These are phyloP conservation scores for Tachina grossa DNA, from an alignment of 2,888 invertebrate genomes.

Conservation along the genomic window DNA sequence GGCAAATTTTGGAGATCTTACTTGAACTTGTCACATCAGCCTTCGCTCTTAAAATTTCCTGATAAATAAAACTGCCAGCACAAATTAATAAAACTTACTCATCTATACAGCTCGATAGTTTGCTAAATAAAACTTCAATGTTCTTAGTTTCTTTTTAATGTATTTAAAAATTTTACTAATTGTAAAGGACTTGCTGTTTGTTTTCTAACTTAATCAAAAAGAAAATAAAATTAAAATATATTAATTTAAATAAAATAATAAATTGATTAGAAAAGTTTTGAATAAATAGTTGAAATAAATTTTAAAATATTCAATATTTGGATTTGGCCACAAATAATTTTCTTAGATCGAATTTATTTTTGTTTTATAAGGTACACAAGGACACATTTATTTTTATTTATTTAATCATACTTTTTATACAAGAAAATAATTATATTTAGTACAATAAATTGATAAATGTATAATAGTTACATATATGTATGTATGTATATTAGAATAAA, in stretches of 20 bases:
- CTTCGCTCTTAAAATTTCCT: too few species aligned
- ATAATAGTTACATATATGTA: background rate
- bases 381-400: constrained; percentile 60
- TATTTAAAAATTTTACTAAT: constrained; percentile 55
- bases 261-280: background rate
- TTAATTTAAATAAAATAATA: background rate
- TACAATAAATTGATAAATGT: constrained; percentile 27
- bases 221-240: background rate
- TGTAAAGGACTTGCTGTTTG: constrained; percentile 30
- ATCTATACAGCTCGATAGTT: too few species aligned
- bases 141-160: constrained; percentile 27
- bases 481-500: constrained; percentile 1
- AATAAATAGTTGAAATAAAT: background rate
- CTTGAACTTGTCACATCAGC: too few species aligned
- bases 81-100: too few species aligned
- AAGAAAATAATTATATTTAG: constrained; percentile 21
- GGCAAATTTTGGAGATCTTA: too few species aligned
- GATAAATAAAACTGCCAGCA: too few species aligned
- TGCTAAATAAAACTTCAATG: constrained; percentile 10
- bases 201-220: constrained; percentile 7
- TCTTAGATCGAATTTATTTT: constrained; percentile 9
- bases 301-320: background rate
- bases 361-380: constrained; percentile 66
- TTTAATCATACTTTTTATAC: background rate
- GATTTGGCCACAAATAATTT: constrained; percentile 38